Percentiles rank a stretch among this genome's conserved stretches.
These are phyloP conservation scores for Drosophila guanche DNA, from an alignment of 1,140 invertebrate genomes.

Conservation along the genomic window DNA sequence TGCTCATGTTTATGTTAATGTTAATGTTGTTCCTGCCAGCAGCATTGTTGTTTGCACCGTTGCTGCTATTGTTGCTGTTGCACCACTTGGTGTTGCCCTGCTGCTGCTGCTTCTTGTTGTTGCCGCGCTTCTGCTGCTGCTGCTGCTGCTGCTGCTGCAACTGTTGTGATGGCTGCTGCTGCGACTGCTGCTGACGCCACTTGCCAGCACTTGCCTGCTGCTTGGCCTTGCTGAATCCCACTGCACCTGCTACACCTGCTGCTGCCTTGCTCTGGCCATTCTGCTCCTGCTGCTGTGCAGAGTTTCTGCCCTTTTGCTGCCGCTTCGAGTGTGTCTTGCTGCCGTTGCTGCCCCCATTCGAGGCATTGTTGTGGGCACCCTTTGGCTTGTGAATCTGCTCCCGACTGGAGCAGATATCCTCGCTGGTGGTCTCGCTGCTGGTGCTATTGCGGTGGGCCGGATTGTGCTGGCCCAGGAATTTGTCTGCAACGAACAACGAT, in stretches of 20 bases:
- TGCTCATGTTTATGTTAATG: background rate
- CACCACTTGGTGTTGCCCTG: conserved; percentile 33
- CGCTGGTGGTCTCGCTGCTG: conserved; percentile 77
- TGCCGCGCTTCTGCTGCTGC: conserved; percentile 29
- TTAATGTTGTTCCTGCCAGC: conserved; percentile 15
- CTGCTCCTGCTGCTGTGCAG: conserved; percentile 14
- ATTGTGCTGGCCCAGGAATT: conserved; percentile 72
- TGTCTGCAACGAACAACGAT: conserved; percentile 55
- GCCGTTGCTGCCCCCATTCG: conserved; percentile 16
- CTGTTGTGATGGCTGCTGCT: conserved; percentile 15
- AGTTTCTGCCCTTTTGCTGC: conserved; percentile 38
- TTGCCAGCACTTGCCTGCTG: conserved; percentile 13
- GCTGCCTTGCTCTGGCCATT: background rate
- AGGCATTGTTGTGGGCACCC: conserved; percentile 13
- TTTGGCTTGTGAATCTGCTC: conserved; percentile 63
- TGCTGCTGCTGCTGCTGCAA: conserved; percentile 31
- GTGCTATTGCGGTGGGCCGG: conserved; percentile 77
- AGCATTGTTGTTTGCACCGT: background rate
- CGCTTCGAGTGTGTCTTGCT: conserved; percentile 51
- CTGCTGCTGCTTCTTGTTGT: conserved; percentile 34
- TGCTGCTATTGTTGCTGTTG: conserved; percentile 21
- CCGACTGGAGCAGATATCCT: conserved; percentile 71
- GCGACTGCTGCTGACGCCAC: conserved; percentile 31
- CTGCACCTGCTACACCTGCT: background rate
- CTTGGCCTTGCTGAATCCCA: conserved; percentile 11